Evolutionary conservation across 2,888 invertebrate genomes (phyloP), one percentile per base, ranked within the genome.

Genomic region (Platynereis dumerilii): DNA sequence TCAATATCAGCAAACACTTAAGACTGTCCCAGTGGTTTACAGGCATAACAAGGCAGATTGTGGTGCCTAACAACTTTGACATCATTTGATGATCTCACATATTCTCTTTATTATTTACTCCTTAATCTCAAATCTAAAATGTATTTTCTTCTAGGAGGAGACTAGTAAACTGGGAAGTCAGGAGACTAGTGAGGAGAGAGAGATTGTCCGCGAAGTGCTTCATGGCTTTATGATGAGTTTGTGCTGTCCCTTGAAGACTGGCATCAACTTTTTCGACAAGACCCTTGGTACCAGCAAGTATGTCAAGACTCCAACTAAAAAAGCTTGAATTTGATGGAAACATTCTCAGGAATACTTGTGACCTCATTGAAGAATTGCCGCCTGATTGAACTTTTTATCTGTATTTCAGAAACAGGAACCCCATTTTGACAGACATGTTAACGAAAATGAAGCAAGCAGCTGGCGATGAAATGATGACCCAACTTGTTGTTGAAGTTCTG

Each of bases 211-310:
- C 27, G 74, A 74, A 28, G 65, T 72, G 34, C 85, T 90, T 0
- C 90, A 92, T 74, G 87, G 89, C 29, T 89, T 94, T 69, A 85
- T 94, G n/a, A 70, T 89, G n/a, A 86, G 88, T 57, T 82, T 94
- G 1, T 89, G 92, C 69, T 91, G 92, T 1, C 92, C 91, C 0
- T 88, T 90, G 72, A 91, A 90, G 80, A 81, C 89, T 76, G 94
- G 94, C 7, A 87, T 94, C 15, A 89, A 91, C 73, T 94, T 93
- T 78, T 86, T 88, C 71, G 91, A 92, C 75, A 88, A 87, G 72
- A 85, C 87, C 2, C 80, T 90, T 29, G 91, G 91, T 2, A 71
- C 75, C 68, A 73, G 82, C 70, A 80, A 80, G 72, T 89, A 87
- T 66, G 74, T 34, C 22, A 5, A 26, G 26, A 22, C 53, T 10